Percentiles rank a stretch among this genome's conserved stretches.
Evolutionary conservation across 35 echinoderm and acorn worm genomes (phyloP).

Genomic region (Heliocidaris tuberculata): DNA sequence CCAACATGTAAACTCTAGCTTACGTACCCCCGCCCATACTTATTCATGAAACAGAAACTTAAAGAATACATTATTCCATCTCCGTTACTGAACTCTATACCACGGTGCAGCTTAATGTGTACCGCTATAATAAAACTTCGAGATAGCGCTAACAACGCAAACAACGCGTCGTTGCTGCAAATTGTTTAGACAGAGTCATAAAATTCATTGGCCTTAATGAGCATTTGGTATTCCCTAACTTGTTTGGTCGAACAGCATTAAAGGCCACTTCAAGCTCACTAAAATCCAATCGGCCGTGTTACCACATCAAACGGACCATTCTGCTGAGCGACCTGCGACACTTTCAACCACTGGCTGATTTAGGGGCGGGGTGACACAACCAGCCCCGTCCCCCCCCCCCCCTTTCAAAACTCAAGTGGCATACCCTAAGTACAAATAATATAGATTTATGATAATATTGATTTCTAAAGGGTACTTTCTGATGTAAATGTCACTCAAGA

Average conservation of each 20-base stretch:
- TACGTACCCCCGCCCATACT: too few species aligned
- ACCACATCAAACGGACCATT: slow-evolving; percentile 31
- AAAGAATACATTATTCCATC: not conserved
- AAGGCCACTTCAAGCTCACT: not conserved
- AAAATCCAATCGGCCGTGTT: not conserved
- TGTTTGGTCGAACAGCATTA: slow-evolving; percentile 24
- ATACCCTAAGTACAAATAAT: too few species aligned
- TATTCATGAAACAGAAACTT: not conserved
- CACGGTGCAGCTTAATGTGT: not conserved
- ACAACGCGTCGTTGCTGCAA: slow-evolving; percentile 41
- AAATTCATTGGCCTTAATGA: slow-evolving; percentile 49
- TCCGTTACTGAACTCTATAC: not conserved
- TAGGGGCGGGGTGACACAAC: too few species aligned
- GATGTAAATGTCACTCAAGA: too few species aligned
- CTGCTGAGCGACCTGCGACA: slow-evolving; percentile 19
- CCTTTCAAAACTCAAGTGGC: too few species aligned
- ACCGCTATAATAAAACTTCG: slow-evolving; percentile 15
- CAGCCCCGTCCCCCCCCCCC: too few species aligned
- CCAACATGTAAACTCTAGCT: not conserved
- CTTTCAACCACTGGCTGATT: not conserved
- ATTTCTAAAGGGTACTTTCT: too few species aligned
- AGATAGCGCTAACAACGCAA: slow-evolving; percentile 45
- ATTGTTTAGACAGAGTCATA: slow-evolving; percentile 45
- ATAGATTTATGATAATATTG: too few species aligned
- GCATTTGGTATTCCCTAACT: slow-evolving; percentile 27